Evolutionary conservation across 2,113 vertebrate species (phyloP), one percentile per base, ranked within the genome.

Genomic region (Daboia siamensis): DNA sequence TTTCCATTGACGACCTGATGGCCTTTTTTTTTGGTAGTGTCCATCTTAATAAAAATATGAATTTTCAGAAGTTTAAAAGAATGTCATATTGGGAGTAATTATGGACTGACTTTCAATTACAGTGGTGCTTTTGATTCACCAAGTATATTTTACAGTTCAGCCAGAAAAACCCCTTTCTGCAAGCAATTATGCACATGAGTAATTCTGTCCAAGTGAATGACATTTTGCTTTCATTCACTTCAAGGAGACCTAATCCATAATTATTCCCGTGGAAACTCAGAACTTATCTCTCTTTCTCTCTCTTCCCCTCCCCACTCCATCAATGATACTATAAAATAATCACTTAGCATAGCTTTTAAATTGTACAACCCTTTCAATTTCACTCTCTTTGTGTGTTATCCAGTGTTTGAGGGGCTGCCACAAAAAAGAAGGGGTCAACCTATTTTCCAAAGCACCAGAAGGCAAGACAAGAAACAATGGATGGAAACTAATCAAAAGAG

Each of bases 71-170:
- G 74, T 92, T 86, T 90, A 86, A 74, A 92, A 92, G 69, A 46
- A 92, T 89, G 91, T 24, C 88, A 84, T 90, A 51, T 89, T 92
- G 88, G 69, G 87, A 89, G 69, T 51, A 92, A 85, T 74, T 85
- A 90, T 85, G 56, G 57, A 51, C 88, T 61, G 69, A 90, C 74
- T 61, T 90, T 29, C 88, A 90, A 90, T 92, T 86, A 85, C 55
- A 86, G 44, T 17, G 89, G 88, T 92, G 87, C 92, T 92, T 92
- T 92, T 92, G 84, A 92, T 90, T 90, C 69, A 89, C 33, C 88
- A 51, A 92, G 64, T 90, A 56, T 86, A 92, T 92, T 92, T 92
- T 92, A 92, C 90, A 92, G 69, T 89, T 54, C 55, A 59, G 86
- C 61, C 92, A 92, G 87, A 92, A 84, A 89, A 89, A 86, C 88